Base-by-base conservation (phyloP, 2,797 vertebrate genomes). In the Zenarchopterus dispar region DNA sequence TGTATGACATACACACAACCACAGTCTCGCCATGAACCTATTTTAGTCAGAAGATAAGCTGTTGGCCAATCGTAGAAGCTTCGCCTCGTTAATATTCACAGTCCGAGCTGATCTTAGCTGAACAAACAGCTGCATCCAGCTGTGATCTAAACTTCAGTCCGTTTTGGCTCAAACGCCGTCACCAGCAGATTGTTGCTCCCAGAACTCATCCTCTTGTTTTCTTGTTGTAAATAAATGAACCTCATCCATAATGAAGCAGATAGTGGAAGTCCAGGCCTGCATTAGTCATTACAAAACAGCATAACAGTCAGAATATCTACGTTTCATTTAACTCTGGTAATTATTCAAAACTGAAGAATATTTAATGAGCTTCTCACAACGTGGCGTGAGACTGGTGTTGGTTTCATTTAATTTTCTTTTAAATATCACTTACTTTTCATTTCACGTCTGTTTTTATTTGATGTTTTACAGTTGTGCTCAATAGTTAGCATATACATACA, bases 51-150 rank as follows among this genome's bases (percentile, higher is more conserved):
- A 6, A 64, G 66, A 74, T 73, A 56, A 66, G 67, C 58, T 53
- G 50, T 66, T 1, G 28, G 28, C 48, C 36, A 72, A 54, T 3
- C 10, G 58, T 89, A 85, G 75, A 85, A 91, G 89, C 87, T 70
- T 69, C 69, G 75, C 82, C 53, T 44, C 46, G 86, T 91, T 75
- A 90, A 88, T 92, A 91, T 90, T 89, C 57, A 84, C 43, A 78
- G 49, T 49, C 60, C 70, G 42, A 58, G 75, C 73, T 71, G 65
- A 56, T 79, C 78, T 61, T 36, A 28, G 50, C 64, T 57, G 78
- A 87, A 89, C 81, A 89, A 87, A 87, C 80, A 65, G 62, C 77
- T 82, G 56, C 50, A 70, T 81, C 86, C 82, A 71, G 78, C 85
- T 88, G 80, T 80, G 84, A 90, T 89, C 72, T 82, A 85, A 72